A percentile compares a stretch with the other conserved stretches of the same genome.
Evolutionary conservation across 2,888 invertebrate species (phyloP).

Genomic region (Prenolepis imparis): DNA sequence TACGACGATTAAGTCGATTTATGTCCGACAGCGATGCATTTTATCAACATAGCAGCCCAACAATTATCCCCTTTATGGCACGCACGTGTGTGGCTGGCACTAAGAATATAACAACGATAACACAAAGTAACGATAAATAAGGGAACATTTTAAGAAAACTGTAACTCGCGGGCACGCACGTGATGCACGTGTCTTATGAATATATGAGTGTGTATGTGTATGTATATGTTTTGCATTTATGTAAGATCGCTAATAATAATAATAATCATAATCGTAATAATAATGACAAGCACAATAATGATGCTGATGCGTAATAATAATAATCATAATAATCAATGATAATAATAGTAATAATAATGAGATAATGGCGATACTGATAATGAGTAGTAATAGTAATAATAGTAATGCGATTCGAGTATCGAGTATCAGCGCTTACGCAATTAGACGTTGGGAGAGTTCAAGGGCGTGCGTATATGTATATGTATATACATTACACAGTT

Average conservation of each 20-base stretch:
- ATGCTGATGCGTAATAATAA: constrained; percentile 61
- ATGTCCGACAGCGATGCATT: constrained; percentile 10
- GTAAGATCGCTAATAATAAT: constrained; percentile 53
- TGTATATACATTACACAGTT: constrained; percentile 48
- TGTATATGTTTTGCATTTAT: constrained; percentile 57
- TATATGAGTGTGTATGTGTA: constrained; percentile 35
- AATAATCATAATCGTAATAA: constrained; percentile 52
- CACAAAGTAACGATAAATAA: constrained; percentile 17
- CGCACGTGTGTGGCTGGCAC: constrained; percentile 43
- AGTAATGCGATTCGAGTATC: constrained; percentile 54
- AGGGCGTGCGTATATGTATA: constrained; percentile 21
- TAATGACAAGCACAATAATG: constrained; percentile 62
- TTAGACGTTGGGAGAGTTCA: constrained; percentile 39
- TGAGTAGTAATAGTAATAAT: constrained; percentile 62
- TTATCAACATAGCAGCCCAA: constrained; percentile 15
- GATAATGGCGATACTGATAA: constrained; percentile 49
- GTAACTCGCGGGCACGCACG: constrained; percentile 45
- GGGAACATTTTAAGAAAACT: constrained; percentile 5
- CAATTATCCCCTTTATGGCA: constrained; percentile 39
- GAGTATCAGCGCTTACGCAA: constrained; percentile 51
- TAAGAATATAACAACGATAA: constrained; percentile 27
- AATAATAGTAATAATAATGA: constrained; percentile 54
- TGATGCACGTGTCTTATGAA: constrained; percentile 14
- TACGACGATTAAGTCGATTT: constrained; percentile 42
- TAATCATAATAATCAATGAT: constrained; percentile 49